A percentile compares a stretch with the other conserved stretches of the same genome.
phyloP scores from a whole-genome alignment of 2,113 vertebrate genomes.

The Clarias gariepinus region DNA sequence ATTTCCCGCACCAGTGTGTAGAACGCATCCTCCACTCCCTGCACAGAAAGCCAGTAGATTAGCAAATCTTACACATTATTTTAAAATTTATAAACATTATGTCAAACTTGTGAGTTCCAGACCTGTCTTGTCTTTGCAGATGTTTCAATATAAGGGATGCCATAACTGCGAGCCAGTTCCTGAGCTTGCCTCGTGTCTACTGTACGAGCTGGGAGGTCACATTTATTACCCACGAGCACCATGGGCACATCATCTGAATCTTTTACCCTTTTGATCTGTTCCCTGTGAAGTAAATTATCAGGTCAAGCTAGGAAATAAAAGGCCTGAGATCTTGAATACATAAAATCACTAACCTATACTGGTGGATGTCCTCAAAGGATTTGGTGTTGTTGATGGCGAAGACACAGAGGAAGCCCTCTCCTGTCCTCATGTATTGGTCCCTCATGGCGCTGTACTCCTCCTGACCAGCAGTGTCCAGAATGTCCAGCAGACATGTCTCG shows the following conservation, averaged over 20 bases:
- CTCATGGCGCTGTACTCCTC: slow-evolving; percentile 99
- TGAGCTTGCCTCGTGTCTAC: slow-evolving; percentile 97
- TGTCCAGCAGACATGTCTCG: slow-evolving; percentile 95
- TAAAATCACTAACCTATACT: slow-evolving; percentile 82
- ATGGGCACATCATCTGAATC: slow-evolving; percentile 98
- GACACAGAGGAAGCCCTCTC: slow-evolving; percentile 96
- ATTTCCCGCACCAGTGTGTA: slow-evolving; percentile 98
- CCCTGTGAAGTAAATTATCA: slow-evolving; percentile 54
- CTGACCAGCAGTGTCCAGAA: slow-evolving; percentile 96
- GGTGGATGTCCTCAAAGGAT: slow-evolving; percentile 98
- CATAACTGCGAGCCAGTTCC: slow-evolving; percentile 91
- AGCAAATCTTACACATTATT: background rate
- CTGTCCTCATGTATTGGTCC: slow-evolving; percentile 98
- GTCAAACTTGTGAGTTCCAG: background rate
- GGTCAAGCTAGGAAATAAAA: background rate
- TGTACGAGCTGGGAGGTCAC: slow-evolving; percentile 89
- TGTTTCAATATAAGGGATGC: slow-evolving; percentile 95
- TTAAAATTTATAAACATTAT: background rate
- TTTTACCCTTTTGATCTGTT: slow-evolving; percentile 98
- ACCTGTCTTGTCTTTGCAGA: slow-evolving; percentile 98
- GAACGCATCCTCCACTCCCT: slow-evolving; percentile 98
- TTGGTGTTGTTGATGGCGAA: slow-evolving; percentile 98
- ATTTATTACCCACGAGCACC: slow-evolving; percentile 98
- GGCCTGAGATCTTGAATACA: background rate
- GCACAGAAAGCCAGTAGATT: slow-evolving; percentile 34